phyloP scores from a whole-genome alignment of 2,888 invertebrate genomes.

The Sinohyriopsis cumingii region DNA sequence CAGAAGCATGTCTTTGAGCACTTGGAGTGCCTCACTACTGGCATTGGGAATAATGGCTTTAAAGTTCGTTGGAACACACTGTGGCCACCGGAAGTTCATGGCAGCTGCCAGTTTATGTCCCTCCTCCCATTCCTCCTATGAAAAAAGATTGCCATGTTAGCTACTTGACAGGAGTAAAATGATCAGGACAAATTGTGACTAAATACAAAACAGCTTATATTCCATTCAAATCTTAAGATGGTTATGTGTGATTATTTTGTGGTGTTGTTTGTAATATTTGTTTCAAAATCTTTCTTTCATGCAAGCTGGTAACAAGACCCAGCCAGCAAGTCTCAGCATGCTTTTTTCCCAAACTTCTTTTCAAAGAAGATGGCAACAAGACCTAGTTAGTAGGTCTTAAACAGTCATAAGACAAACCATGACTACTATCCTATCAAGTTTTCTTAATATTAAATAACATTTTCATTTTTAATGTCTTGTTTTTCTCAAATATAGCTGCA shows the following conservation, averaged over 20 bases:
- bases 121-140: conserved; percentile 93
- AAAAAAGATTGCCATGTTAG: conserved; percentile 9
- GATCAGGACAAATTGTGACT: background rate
- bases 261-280: no score
- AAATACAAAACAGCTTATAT: background rate
- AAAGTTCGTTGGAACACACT: conserved; percentile 86
- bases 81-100: conserved; percentile 97
- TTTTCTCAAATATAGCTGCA: no score
- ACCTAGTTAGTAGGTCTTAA: background rate
- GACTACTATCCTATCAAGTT: no score
- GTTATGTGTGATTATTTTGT: background rate
- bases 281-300: no score
- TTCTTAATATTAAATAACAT: no score
- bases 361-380: background rate
- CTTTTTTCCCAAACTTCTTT: conserved; percentile 1
- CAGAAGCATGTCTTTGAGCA: conserved; percentile 88
- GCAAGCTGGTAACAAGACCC: no score
- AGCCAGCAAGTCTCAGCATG: background rate
- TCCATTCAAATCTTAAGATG: background rate
- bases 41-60: conserved; percentile 87
- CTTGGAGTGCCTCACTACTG: conserved; percentile 84
- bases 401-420: background rate
- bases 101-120: conserved; percentile 92
- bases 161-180: background rate
- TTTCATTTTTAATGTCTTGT: no score